Percentiles rank a stretch among this genome's conserved stretches.
These are phyloP conservation scores for Capitella teleta DNA, from an alignment of 1,140 invertebrate genomes.

Conservation along the genomic window DNA sequence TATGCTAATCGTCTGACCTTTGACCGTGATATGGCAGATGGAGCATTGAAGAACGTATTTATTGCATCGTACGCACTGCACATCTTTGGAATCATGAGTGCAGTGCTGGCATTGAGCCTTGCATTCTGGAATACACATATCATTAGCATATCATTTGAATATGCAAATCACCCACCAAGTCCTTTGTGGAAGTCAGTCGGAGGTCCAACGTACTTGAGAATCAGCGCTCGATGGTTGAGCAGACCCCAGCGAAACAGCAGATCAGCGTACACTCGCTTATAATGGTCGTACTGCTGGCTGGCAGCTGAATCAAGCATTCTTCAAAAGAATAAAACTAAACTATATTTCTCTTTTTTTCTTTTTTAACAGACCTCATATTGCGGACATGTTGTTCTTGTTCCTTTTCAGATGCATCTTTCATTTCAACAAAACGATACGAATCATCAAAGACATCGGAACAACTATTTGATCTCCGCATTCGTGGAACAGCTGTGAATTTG, in stretches of 20 bases:
- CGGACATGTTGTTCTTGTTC: conserved; percentile 29
- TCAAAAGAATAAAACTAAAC: conserved; percentile 33
- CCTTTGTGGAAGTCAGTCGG: conserved; percentile 52
- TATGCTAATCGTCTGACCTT: conserved; percentile 47
- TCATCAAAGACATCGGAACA: conserved; percentile 58
- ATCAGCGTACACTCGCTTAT: conserved; percentile 77
- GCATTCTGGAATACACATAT: conserved; percentile 47
- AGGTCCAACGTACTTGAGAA: conserved; percentile 64
- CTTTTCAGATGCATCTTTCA: conserved; percentile 36
- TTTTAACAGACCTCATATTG: conserved; percentile 25
- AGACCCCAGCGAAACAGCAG: conserved; percentile 73
- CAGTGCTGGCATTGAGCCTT: conserved; percentile 63
- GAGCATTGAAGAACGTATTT: conserved; percentile 61
- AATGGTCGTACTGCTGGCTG: conserved; percentile 29
- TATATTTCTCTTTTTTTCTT: no score
- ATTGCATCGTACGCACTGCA: conserved; percentile 58
- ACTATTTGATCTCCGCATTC: conserved; percentile 71
- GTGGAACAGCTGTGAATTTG: no score
- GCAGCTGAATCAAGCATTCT: conserved; percentile 44
- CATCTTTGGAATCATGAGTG: conserved; percentile 43
- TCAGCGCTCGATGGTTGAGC: conserved; percentile 65
- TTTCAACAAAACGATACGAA: conserved; percentile 51
- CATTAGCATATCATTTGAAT: background rate
- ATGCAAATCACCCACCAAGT: conserved; percentile 38
- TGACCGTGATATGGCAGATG: conserved; percentile 73